phyloP scores from a whole-genome alignment of 2,797 vertebrate genomes.

The Amniataba percoides region DNA sequence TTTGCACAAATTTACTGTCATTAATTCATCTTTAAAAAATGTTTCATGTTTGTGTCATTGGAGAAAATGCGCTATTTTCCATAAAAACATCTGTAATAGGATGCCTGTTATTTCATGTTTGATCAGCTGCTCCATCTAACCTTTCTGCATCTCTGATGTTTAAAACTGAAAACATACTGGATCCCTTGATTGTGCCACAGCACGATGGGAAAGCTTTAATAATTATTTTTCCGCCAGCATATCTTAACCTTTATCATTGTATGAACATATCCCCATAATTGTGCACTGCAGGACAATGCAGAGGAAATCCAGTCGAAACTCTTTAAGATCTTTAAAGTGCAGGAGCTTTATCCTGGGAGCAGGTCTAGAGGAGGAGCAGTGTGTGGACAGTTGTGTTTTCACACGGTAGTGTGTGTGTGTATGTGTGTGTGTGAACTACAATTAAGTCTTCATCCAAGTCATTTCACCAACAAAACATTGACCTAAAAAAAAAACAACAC shows the following conservation, averaged over 20 bases:
- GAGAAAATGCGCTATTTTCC: too few relatives aligned
- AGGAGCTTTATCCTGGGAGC: not conserved
- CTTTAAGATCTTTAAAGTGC: not conserved
- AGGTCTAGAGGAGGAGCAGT: not conserved
- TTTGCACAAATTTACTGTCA: too few relatives aligned
- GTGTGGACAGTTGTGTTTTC: not conserved
- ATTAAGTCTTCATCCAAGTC: not conserved
- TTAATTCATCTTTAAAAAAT: too few relatives aligned
- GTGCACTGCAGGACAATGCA: not conserved
- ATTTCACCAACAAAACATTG: constrained; percentile 14
- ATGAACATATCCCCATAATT: not conserved
- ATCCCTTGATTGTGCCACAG: not conserved
- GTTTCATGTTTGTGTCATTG: too few relatives aligned
- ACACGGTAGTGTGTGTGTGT: not conserved
- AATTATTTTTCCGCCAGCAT: not conserved
- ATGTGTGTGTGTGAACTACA: constrained; percentile 8
- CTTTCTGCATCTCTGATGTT: not conserved
- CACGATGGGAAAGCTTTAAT: not conserved
- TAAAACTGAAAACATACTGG: not conserved
- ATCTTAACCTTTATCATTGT: not conserved
- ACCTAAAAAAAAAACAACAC: not conserved
- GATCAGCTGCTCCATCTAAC: not conserved
- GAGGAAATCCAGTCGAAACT: constrained; percentile 21
- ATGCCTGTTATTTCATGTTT: not conserved
- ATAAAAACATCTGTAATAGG: too few relatives aligned